A percentile compares a stretch with the other conserved stretches of the same genome.
phyloP scores from a whole-genome alignment of 2,797 vertebrate genomes.

The Amniataba percoides region DNA sequence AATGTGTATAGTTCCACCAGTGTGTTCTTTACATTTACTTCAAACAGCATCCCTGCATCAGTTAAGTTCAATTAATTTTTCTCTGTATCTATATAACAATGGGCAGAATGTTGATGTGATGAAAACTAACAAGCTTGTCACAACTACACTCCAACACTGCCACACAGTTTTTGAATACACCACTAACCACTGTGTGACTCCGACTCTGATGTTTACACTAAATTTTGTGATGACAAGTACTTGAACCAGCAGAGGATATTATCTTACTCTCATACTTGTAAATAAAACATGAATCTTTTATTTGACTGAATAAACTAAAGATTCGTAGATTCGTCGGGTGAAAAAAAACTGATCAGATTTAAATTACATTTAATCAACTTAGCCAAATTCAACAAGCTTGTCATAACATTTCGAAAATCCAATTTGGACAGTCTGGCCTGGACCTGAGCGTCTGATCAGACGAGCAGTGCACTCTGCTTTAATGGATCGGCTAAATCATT shows the following conservation, averaged over 20 bases:
- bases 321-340: not conserved
- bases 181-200: not conserved
- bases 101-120: not conserved
- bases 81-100: not conserved
- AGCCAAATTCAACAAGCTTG: constrained; percentile 63
- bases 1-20: not conserved
- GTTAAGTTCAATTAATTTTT: not conserved
- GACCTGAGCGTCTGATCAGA: constrained; percentile 67
- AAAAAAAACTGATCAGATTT: constrained; percentile 14
- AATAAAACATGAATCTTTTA: constrained; percentile 1
- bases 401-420: constrained; percentile 77
- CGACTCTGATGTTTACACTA: not conserved
- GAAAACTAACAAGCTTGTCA: not conserved
- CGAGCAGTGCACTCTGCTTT: constrained; percentile 71
- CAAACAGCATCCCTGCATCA: constrained; percentile 3
- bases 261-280: not conserved
- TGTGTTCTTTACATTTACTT: not conserved
- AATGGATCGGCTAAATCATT: constrained; percentile 87
- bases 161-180: not conserved
- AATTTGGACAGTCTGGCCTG: constrained; percentile 68
- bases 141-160: not conserved
- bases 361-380: constrained; percentile 46
- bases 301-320: constrained; percentile 1
- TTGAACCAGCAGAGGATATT: constrained; percentile 20
- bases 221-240: not conserved